Conservation (phyloP, 2,113 vertebrate species). For the Chaetorhynchus papuensis region DNA sequence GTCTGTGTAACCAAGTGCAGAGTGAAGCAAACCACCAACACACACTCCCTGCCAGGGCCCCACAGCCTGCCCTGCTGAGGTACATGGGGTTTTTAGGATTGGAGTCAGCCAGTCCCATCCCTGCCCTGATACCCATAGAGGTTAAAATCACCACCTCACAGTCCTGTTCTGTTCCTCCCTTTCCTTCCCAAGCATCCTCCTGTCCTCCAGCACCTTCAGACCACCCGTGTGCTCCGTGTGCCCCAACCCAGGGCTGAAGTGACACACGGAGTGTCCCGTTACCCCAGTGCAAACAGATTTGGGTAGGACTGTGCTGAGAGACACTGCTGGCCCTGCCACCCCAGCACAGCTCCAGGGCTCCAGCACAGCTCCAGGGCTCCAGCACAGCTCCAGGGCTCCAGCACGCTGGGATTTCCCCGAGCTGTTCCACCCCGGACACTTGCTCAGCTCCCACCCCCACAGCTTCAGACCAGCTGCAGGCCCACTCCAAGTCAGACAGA, state of each 20-base stretch:
- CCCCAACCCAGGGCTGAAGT: background rate
- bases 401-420: background rate
- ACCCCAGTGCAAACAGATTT: background rate
- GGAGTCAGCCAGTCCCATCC: background rate
- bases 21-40: background rate
- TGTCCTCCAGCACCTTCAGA: background rate
- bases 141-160: background rate
- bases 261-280: rapidly evolving
- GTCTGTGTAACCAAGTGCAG: background rate
- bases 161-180: background rate
- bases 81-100: rapidly evolving
- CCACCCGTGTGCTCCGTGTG: rapidly evolving
- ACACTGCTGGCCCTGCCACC: background rate
- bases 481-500: background rate
- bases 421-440: background rate
- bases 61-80: background rate
- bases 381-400: background rate
- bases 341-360: background rate
- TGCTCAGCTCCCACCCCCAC: background rate
- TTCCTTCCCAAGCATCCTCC: background rate
- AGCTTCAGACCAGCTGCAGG: constrained; percentile 26
- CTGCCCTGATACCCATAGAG: background rate
- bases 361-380: background rate
- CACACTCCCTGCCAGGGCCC: background rate
- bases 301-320: background rate